Evolutionary conservation across 1,140 invertebrate genomes (phyloP), one percentile per base, ranked within the genome.

Genomic region (Drosophila gunungcola): DNA sequence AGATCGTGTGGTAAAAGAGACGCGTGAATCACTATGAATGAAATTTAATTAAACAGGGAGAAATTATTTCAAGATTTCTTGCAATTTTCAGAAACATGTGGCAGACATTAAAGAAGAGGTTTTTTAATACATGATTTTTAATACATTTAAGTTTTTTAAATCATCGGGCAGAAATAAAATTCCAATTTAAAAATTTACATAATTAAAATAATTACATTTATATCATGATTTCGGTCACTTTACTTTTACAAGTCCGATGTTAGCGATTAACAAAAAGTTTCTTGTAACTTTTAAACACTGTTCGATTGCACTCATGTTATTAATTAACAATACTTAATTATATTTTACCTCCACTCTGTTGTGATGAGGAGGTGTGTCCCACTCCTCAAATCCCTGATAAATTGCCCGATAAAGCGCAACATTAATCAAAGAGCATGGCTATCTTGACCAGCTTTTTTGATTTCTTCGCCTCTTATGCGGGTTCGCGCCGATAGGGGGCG

Each of bases 381-480:
- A 16, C 63, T 49, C 4, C n/a, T 27, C 3, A 11, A 51, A 10
- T 27, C n/a, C 11, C 39, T 58, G 64, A 80, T 76, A 61, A 72
- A 80, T 76, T 57, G 56, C 58, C 42, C 74, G 41, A 73, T 63
- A 73, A 68, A 39, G 36, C 43, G 12, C 42, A 43, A 42, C 46
- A 73, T 81, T 65, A 81, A 81, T 81, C 67, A 81, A 32, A 62
- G 12, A 13, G 12, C 62, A 12, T 32, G 21, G 16, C 54, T 46
- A 80, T 69, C 38, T 75, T 58, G 53, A 57, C 45, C 63, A 27
- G 34, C 21, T 38, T 34, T 46, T n/a, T 56, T 29, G 32, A 39
- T 27, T 70, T 74, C 38, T 3, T 48, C 10, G 10, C 4, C n/a
- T 57, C 12, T n/a, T 12, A 29, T 11, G 10, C 49, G 49, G 49